Percentiles rank a stretch among this genome's conserved stretches.
Evolutionary conservation across 1,140 invertebrate species (phyloP).

Genomic region (Phymorhynchus buccinoides): DNA sequence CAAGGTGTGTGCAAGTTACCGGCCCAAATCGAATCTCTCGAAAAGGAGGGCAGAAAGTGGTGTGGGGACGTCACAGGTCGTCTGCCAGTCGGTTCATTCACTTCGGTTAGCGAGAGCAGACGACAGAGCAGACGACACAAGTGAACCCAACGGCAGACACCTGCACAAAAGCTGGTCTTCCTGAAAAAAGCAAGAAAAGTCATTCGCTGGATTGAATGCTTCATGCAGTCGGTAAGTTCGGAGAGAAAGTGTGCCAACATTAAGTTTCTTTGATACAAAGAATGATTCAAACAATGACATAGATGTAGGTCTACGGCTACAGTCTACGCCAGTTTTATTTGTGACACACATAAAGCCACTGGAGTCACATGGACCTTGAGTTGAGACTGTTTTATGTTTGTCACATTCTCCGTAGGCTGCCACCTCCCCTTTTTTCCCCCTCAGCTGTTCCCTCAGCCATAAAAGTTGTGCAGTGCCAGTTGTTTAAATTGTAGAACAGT

Average conservation of each 20-base stretch:
- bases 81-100: constrained; percentile 27
- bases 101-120: not conserved
- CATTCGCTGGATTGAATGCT: not conserved
- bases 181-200: not conserved
- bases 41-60: not conserved
- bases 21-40: constrained; percentile 5
- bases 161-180: not conserved
- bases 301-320: no score
- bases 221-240: not conserved
- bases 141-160: not conserved
- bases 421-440: no score
- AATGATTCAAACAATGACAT: no score
- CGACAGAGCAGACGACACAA: constrained; percentile 32
- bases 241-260: no score
- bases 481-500: no score
- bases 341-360: no score
- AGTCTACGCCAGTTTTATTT: no score
- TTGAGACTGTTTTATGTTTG: not conserved
- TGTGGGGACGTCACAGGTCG: not conserved
- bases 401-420: no score
- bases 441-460: not conserved
- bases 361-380: not conserved
- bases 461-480: no score
- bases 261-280: no score
- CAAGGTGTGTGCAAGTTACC: not conserved